Base-by-base conservation (phyloP, 92 coral and sea anemone species). In the Palythoa caribaeorum region DNA sequence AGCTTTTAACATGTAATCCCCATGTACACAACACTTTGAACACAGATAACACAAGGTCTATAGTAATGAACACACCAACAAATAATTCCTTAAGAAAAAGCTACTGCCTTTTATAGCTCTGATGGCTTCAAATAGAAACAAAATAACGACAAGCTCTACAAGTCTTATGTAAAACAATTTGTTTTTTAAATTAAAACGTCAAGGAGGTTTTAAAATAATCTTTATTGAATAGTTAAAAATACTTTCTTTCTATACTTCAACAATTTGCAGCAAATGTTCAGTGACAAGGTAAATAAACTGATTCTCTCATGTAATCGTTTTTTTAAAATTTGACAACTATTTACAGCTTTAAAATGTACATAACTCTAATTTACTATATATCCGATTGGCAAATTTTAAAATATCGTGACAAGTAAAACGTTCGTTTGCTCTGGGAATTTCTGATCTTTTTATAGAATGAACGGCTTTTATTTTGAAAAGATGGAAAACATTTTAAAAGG, bases 181-280 rank as follows among this genome's bases (percentile, higher is more conserved):
- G 5, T 17, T 44, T 44, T 3, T 17, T 8, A n/a, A 65, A 65
- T 7, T 11, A 5, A 0, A 17, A 65, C 35, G 17, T 17, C 28
- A 36, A n/a, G 36, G 62, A 55, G 62, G 62, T n/a, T 17, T 70
- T 35, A 35, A 35, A 70, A 70, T 10, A 10, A 38, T 14, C 62
- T 77, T 76, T 50, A 77, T 77, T 77, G 83, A 53, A 28, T 36
- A 40, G 83, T 77, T 53, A 28, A 77, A 77, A 77, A 77, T 14
- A 77, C 44, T 77, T 16, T 28, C 40, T 77, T 52, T 77, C 28
- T 35, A 77, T 77, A 47, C 38, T 48, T 51, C 19, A 77, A 52
- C 16, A 76, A 48, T 14, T 20, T 76, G 62, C 80, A 76, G 47
- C 14, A 70, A 38, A 70, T 35, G 37, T 50, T 36, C 17, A 52